A percentile compares a stretch with the other conserved stretches of the same genome.
Evolutionary conservation across 2,888 invertebrate genomes (phyloP).

Genomic region (Margaritifera margaritifera): DNA sequence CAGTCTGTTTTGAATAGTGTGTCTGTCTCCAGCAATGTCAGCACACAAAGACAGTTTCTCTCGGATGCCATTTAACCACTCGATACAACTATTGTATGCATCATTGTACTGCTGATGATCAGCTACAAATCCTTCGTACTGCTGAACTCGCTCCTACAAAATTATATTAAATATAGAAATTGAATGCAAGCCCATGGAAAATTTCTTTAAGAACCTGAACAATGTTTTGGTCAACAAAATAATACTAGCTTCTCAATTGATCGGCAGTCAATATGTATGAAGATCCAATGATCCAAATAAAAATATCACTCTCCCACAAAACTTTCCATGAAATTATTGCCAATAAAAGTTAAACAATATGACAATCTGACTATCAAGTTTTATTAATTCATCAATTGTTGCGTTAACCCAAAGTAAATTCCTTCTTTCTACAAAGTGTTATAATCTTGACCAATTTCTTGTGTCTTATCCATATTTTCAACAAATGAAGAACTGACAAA

Average conservation of each 20-base stretch:
- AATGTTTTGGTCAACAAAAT: not conserved
- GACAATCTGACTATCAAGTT: too few species aligned
- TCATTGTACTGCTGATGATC: slow-evolving; percentile 82
- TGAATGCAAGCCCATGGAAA: not conserved
- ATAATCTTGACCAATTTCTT: too few species aligned
- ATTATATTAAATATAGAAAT: not conserved
- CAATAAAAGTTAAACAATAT: too few species aligned
- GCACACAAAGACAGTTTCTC: slow-evolving; percentile 86
- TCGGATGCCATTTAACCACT: slow-evolving; percentile 90
- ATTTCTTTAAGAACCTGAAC: not conserved
- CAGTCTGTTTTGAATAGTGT: slow-evolving; percentile 86
- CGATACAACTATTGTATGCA: slow-evolving; percentile 61
- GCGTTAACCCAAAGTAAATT: too few species aligned
- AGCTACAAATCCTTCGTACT: slow-evolving; percentile 89
- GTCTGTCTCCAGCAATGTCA: slow-evolving; percentile 90
- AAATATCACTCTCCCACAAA: too few species aligned
- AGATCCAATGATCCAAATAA: too few species aligned
- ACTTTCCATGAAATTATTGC: too few species aligned
- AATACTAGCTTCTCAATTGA: not conserved
- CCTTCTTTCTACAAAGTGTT: too few species aligned
- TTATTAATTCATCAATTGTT: too few species aligned
- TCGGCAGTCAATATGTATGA: too few species aligned
- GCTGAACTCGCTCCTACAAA: slow-evolving; percentile 75
- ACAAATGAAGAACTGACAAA: too few species aligned
- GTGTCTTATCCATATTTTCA: too few species aligned